Conservation (phyloP, 1,140 invertebrate species). For the Cydia splendana region DNA sequence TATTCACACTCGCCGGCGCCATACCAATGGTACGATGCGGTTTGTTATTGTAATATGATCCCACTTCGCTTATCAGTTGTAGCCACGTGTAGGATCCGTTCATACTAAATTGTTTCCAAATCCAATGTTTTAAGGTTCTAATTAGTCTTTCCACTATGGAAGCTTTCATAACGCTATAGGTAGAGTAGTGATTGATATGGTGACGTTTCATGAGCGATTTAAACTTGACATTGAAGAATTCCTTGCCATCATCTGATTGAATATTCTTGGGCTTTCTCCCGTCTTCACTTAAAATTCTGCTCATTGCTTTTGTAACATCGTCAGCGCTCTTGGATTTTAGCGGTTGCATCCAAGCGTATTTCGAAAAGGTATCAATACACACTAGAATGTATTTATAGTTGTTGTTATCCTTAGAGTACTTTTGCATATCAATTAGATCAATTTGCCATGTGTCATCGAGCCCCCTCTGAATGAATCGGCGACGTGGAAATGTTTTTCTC, state of each 20-base stretch:
- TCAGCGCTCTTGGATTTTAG: conserved; percentile 73
- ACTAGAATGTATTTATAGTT: conserved; percentile 72
- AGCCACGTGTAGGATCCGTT: conserved; percentile 68
- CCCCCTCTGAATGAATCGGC: conserved; percentile 54
- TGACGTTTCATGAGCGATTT: conserved; percentile 52
- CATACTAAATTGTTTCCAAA: conserved; percentile 58
- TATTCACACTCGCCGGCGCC: background rate
- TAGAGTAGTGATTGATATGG: conserved; percentile 71
- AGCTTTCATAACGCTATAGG: conserved; percentile 71
- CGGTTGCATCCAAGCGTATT: conserved; percentile 70
- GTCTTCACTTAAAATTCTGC: conserved; percentile 43
- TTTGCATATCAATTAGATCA: conserved; percentile 67
- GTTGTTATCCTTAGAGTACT: conserved; percentile 59
- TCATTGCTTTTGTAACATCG: conserved; percentile 46
- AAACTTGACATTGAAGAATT: conserved; percentile 71
- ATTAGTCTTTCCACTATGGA: conserved; percentile 75
- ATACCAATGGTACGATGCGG: background rate
- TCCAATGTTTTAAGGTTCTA: conserved; percentile 65
- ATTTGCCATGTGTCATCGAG: conserved; percentile 69
- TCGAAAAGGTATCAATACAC: conserved; percentile 75
- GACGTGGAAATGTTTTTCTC: conserved; percentile 53
- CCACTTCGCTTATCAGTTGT: background rate
- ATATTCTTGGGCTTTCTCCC: conserved; percentile 62
- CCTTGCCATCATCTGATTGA: conserved; percentile 71
- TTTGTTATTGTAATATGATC: background rate